phyloP scores from a whole-genome alignment of 2,888 invertebrate genomes.

The Xanthia togata region DNA sequence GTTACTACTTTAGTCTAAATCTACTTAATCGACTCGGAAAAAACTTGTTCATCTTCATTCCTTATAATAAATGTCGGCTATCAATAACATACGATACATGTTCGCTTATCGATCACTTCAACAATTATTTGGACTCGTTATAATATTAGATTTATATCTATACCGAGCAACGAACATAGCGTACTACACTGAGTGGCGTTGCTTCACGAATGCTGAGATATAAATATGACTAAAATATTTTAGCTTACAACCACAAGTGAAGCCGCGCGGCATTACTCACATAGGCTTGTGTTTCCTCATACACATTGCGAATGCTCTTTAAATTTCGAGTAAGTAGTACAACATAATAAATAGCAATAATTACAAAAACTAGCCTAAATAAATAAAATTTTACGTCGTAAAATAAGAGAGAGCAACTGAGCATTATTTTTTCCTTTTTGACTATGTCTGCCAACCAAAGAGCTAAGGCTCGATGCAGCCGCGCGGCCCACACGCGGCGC shows the following conservation, averaged over 20 bases:
- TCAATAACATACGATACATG: constrained; percentile 54
- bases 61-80: constrained; percentile 54
- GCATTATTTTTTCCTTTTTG: constrained; percentile 56
- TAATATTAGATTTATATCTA: constrained; percentile 50
- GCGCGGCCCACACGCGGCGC: constrained; percentile 62
- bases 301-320: constrained; percentile 43
- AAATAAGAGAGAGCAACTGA: constrained; percentile 48
- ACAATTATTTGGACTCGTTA: constrained; percentile 66
- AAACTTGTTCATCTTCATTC: constrained; percentile 32
- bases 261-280: constrained; percentile 59
- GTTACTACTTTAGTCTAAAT: constrained; percentile 61
- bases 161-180: constrained; percentile 70
- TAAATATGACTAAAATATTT: constrained; percentile 48
- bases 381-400: constrained; percentile 58
- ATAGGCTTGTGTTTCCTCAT: constrained; percentile 33
- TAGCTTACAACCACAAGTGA: constrained; percentile 41
- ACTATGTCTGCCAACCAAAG: constrained; percentile 55
- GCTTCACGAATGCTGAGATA: constrained; percentile 61
- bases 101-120: constrained; percentile 61
- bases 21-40: constrained; percentile 64
- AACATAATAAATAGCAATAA: constrained; percentile 65
- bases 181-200: constrained; percentile 74
- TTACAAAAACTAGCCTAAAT: constrained; percentile 63
- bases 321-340: constrained; percentile 35
- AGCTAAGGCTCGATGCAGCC: constrained; percentile 45